Conservation (phyloP, 2,113 vertebrate species). For the Macrotis lagotis region DNA sequence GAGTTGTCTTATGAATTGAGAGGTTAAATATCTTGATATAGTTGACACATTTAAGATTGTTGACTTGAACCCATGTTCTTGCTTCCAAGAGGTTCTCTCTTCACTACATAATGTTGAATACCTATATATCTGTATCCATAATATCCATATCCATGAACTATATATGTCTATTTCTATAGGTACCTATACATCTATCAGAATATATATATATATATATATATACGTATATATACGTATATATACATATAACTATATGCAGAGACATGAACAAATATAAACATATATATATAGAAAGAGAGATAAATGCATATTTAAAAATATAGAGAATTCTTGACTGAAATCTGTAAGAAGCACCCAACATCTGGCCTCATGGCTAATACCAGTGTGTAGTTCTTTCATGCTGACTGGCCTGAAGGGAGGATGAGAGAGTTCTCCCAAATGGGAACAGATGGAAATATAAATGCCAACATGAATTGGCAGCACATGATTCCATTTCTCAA, state of each 20-base stretch:
- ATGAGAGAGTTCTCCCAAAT: background rate
- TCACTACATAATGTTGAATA: background rate
- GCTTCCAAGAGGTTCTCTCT: background rate
- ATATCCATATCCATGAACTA: background rate
- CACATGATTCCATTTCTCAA: background rate
- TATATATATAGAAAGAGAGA: background rate
- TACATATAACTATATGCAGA: too few species aligned
- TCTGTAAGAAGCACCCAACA: slow-evolving; percentile 1
- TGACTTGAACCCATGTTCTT: background rate
- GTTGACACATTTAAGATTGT: background rate
- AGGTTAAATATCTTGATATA: background rate
- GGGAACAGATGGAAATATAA: background rate
- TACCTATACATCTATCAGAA: background rate
- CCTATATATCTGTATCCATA: background rate
- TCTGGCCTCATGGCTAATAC: background rate
- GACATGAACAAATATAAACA: too few species aligned
- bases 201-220: background rate
- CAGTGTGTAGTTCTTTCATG: background rate
- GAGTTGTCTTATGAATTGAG: background rate
- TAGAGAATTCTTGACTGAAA: background rate
- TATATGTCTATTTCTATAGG: background rate
- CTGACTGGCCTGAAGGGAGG: background rate
- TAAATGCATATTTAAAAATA: too few species aligned
- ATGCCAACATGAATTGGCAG: background rate
- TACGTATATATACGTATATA: too few species aligned